phyloP scores from a whole-genome alignment of 2,797 vertebrate genomes.

The Dryobates pubescens region DNA sequence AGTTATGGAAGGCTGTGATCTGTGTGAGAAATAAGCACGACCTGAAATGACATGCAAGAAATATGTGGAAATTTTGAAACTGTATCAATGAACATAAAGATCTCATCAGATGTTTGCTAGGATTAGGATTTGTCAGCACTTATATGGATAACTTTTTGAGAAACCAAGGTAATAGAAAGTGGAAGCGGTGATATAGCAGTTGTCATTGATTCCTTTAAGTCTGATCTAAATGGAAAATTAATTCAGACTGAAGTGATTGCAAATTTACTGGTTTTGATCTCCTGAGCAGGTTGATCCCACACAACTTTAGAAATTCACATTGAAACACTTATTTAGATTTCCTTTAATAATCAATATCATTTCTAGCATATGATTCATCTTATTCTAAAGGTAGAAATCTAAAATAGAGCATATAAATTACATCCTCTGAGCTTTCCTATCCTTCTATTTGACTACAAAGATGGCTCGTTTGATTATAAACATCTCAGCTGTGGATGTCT shows the following conservation, averaged over 20 bases:
- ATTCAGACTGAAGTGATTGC: background rate
- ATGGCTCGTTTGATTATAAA: slow-evolving; percentile 53
- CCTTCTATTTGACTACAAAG: slow-evolving; percentile 37
- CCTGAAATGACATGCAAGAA: background rate
- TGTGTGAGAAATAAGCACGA: background rate
- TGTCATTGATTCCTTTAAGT: background rate
- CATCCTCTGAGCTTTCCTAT: background rate
- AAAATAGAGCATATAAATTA: slow-evolving; percentile 26
- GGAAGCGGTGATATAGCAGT: background rate
- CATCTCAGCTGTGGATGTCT: slow-evolving; percentile 58
- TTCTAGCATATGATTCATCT: slow-evolving; percentile 23
- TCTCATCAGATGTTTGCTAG: background rate
- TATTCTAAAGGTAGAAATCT: slow-evolving; percentile 19
- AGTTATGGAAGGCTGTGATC: background rate
- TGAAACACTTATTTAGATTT: slow-evolving; percentile 10
- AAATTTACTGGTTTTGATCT: slow-evolving; percentile 5
- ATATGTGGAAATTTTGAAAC: background rate
- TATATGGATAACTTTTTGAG: background rate
- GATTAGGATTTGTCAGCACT: background rate
- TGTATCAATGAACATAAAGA: background rate
- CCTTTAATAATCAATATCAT: slow-evolving; percentile 23
- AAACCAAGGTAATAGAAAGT: background rate
- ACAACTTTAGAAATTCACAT: background rate
- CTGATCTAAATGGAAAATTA: background rate
- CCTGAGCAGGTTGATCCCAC: background rate